These are phyloP conservation scores for Hyposoter dolosus DNA, from an alignment of 2,888 invertebrate species.

Conservation along the genomic window DNA sequence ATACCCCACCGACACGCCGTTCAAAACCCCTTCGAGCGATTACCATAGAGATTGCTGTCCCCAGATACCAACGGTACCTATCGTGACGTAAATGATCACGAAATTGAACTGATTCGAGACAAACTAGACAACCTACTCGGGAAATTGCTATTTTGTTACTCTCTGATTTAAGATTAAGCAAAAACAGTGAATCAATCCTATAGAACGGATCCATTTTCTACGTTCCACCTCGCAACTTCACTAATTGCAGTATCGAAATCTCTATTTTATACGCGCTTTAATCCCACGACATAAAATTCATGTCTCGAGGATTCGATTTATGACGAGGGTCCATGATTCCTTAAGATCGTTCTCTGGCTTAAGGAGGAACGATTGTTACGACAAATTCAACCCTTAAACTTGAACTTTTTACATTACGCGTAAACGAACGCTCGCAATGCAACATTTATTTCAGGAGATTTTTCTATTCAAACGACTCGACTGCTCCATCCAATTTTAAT, in stretches of 20 bases:
- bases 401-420: too few relatives aligned
- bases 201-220: neutral
- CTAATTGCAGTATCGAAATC: neutral
- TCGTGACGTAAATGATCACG: constrained; percentile 51
- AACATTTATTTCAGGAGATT: too few relatives aligned
- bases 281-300: neutral
- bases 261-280: neutral
- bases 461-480: too few relatives aligned
- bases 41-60: constrained; percentile 66
- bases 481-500: too few relatives aligned
- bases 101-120: constrained; percentile 59
- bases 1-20: constrained; percentile 53
- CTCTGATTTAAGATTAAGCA: constrained; percentile 21
- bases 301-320: neutral
- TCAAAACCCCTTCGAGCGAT: constrained; percentile 59
- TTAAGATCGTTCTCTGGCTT: neutral
- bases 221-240: neutral
- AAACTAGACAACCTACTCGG: constrained; percentile 37
- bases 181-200: constrained; percentile 16
- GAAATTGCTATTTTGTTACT: constrained; percentile 41
- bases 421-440: too few relatives aligned
- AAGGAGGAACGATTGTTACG: too few relatives aligned
- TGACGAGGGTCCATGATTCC: neutral
- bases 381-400: too few relatives aligned
- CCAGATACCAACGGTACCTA: constrained; percentile 55